These are phyloP conservation scores for Orientallactaga sibirica DNA, from an alignment of 2,797 vertebrate genomes.

Conservation along the genomic window DNA sequence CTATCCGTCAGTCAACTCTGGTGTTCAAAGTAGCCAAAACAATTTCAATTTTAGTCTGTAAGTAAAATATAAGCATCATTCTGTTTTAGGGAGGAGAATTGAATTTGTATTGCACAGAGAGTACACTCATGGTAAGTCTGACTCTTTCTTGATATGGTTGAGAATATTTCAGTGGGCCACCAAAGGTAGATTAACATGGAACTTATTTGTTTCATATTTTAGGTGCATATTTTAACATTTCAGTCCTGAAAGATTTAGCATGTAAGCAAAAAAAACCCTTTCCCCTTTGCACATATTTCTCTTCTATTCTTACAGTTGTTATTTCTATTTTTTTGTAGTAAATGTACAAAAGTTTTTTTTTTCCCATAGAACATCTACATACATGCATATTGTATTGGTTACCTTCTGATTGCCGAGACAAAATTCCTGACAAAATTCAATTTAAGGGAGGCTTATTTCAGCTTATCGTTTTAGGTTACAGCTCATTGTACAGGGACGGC, in stretches of 20 bases:
- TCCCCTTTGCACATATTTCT: background rate
- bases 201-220: slow-evolving; percentile 19
- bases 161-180: background rate
- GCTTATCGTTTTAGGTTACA: too few species aligned
- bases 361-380: background rate
- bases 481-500: too few species aligned
- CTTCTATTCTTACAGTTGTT: background rate
- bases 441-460: too few species aligned
- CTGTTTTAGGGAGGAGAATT: background rate
- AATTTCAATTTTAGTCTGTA: background rate
- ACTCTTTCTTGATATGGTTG: slow-evolving; percentile 39
- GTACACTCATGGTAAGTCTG: background rate
- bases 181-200: slow-evolving; percentile 12
- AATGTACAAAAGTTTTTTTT: background rate
- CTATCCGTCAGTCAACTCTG: background rate
- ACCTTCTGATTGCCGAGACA: too few species aligned
- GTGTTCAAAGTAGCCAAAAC: background rate
- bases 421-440: too few species aligned
- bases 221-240: slow-evolving; percentile 13
- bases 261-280: background rate
- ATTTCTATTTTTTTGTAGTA: slow-evolving; percentile 12
- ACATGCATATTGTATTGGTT: background rate
- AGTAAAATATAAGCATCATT: background rate
- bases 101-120: background rate
- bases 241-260: slow-evolving; percentile 9